phyloP scores from a whole-genome alignment of 2,888 invertebrate genomes.

The Pachycephus smyrnensis region DNA sequence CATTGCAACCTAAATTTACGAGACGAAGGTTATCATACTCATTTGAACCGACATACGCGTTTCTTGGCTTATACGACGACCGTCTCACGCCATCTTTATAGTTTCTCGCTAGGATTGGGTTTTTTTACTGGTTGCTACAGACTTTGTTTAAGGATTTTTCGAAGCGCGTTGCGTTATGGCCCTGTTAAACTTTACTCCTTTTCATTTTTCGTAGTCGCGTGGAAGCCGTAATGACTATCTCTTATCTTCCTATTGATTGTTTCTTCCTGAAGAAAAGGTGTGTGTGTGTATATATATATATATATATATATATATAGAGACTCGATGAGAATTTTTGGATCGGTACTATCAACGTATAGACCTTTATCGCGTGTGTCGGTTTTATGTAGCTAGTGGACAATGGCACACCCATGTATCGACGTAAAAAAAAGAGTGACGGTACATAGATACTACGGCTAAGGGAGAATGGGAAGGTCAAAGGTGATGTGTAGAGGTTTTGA shows the following conservation, averaged over 20 bases:
- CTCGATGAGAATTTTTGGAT: not conserved
- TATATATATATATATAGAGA: not conserved
- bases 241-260: not conserved
- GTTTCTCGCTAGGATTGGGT: not conserved
- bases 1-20: not conserved
- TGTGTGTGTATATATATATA: too few species aligned
- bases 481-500: not conserved
- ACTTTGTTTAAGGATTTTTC: not conserved
- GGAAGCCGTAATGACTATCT: not conserved
- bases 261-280: not conserved
- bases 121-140: not conserved
- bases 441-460: not conserved
- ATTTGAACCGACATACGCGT: not conserved
- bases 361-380: not conserved
- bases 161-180: not conserved
- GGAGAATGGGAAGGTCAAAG: not conserved
- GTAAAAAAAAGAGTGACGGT: not conserved
- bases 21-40: not conserved
- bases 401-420: conserved; percentile 25
- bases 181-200: not conserved
- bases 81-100: not conserved
- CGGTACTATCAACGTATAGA: not conserved
- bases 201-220: not conserved
- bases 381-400: conserved; percentile 10
- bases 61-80: not conserved